Percentiles rank a stretch among this genome's conserved stretches.
Evolutionary conservation across 2,797 vertebrate genomes (phyloP).

Genomic region (Glossophaga mutica): DNA sequence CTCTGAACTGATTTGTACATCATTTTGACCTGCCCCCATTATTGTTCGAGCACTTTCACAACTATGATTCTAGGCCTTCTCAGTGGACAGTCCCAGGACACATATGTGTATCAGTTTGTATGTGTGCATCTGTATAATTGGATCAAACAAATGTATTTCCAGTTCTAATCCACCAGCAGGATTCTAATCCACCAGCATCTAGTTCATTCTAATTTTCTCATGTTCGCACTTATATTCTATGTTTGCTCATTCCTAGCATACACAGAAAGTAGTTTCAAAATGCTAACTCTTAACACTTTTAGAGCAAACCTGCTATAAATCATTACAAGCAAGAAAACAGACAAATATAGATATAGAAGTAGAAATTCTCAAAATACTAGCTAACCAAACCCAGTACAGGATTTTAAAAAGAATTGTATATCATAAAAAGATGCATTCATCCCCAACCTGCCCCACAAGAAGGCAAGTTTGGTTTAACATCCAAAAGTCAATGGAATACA

Average conservation of each 20-base stretch:
- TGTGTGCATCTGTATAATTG: neutral
- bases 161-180: neutral
- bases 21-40: neutral
- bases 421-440: neutral
- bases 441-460: neutral
- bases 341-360: neutral
- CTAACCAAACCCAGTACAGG: neutral
- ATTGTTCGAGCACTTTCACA: neutral
- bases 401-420: neutral
- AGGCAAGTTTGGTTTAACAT: neutral
- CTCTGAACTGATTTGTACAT: neutral
- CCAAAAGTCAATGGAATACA: neutral
- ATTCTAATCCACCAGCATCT: neutral
- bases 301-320: neutral
- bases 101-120: neutral
- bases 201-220: neutral
- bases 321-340: neutral
- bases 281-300: neutral
- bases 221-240: neutral
- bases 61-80: neutral
- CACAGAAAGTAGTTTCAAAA: neutral
- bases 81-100: neutral
- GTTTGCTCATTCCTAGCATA: neutral
- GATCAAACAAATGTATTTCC: neutral
- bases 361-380: neutral